A percentile compares a stretch with the other conserved stretches of the same genome.
Evolutionary conservation across 1,140 invertebrate species (phyloP).

Genomic region (Brachionus calyciflorus): DNA sequence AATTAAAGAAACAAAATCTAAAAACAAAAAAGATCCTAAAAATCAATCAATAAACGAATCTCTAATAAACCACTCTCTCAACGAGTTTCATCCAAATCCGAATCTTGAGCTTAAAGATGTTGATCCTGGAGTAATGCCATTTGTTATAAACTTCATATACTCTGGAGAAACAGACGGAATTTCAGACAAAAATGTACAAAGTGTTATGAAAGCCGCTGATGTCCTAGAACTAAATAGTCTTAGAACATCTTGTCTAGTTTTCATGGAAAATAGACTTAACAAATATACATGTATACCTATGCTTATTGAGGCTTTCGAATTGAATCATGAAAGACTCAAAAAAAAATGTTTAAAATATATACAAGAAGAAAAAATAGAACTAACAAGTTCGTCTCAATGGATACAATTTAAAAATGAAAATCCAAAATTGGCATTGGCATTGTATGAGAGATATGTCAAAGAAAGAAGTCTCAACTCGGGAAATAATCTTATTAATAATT

Average conservation of each 20-base stretch:
- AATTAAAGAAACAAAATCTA: not conserved
- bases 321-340: conserved; percentile 40
- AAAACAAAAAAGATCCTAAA: not conserved
- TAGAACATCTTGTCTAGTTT: not conserved
- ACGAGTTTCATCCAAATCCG: too few species aligned
- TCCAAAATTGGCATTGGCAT: conserved; percentile 33
- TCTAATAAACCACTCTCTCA: not conserved
- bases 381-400: conserved; percentile 38
- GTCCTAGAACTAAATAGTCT: conserved; percentile 12
- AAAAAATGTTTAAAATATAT: conserved; percentile 30
- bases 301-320: conserved; percentile 25
- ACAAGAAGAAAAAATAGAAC: conserved; percentile 31
- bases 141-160: conserved; percentile 14
- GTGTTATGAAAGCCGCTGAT: conserved; percentile 42
- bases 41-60: too few species aligned
- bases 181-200: conserved; percentile 8
- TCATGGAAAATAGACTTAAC: conserved; percentile 31
- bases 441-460: conserved; percentile 43
- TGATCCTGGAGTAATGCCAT: conserved; percentile 9
- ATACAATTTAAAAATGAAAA: conserved; percentile 33
- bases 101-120: not conserved
- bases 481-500: not conserved
- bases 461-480: conserved; percentile 11
- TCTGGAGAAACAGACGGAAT: conserved; percentile 25
- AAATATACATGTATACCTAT: conserved; percentile 10